Percentiles rank a stretch among this genome's conserved stretches.
Evolutionary conservation across 2,888 invertebrate species (phyloP).

Genomic region (Lycophotia porphyrea): DNA sequence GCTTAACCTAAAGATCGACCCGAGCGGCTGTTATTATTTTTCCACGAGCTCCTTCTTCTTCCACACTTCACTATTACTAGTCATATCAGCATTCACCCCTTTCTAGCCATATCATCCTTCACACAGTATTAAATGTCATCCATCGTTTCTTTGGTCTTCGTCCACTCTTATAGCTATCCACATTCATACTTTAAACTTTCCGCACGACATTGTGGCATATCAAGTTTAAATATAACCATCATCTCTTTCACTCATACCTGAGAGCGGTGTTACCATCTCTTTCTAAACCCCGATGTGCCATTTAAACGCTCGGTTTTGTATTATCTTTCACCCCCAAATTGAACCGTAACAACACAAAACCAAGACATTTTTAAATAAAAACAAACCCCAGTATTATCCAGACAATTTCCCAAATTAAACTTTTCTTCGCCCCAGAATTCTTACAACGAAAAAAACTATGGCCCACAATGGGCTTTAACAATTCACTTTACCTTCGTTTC

Average conservation of each 20-base stretch:
- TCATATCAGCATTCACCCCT: background rate
- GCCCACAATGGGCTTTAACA: conserved; percentile 23
- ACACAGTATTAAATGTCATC: too few relatives aligned
- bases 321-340: background rate
- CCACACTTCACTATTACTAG: background rate
- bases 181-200: background rate
- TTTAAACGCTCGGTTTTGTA: background rate
- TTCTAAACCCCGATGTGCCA: background rate
- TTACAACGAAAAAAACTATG: conserved; percentile 30
- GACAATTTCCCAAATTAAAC: conserved; percentile 40
- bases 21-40: too few relatives aligned
- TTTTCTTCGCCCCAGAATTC: conserved; percentile 4
- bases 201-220: background rate
- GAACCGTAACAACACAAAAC: conserved; percentile 1
- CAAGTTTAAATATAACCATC: background rate
- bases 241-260: background rate
- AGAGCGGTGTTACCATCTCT: background rate
- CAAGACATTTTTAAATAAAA: conserved; percentile 18
- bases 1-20: too few relatives aligned
- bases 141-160: background rate
- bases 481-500: conserved; percentile 48
- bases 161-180: background rate
- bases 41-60: too few relatives aligned
- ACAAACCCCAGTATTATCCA: conserved; percentile 20
- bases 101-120: background rate